phyloP scores from a whole-genome alignment of 2,888 invertebrate genomes.

The Eurytoma adleriae region DNA sequence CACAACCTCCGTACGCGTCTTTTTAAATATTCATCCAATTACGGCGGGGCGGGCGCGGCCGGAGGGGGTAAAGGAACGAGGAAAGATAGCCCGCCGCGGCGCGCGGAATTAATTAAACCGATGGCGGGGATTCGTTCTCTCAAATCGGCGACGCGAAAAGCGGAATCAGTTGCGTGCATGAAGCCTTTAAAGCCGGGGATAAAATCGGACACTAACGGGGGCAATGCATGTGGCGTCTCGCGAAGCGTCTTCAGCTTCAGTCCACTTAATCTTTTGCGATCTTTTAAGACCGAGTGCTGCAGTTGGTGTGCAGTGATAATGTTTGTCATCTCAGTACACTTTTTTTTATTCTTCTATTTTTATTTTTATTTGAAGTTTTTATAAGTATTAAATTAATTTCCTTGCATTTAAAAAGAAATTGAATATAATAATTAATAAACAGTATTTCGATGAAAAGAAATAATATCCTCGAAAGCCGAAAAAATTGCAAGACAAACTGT shows the following conservation, averaged over 20 bases:
- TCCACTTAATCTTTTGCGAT: neutral
- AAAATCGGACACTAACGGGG: conserved; percentile 1
- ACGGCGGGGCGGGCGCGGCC: neutral
- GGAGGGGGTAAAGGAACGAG: neutral
- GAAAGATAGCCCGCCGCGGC: neutral
- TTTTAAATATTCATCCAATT: conserved; percentile 51
- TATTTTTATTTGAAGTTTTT: too few species aligned
- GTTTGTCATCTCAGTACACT: too few species aligned
- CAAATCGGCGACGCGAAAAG: conserved; percentile 2
- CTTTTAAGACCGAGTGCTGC: too few species aligned
- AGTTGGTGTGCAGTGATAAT: too few species aligned
- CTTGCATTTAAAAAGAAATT: too few species aligned
- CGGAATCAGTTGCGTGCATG: neutral
- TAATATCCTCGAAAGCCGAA: too few species aligned
- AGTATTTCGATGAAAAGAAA: too few species aligned
- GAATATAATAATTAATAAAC: too few species aligned
- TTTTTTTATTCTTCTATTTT: too few species aligned
- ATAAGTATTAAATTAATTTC: too few species aligned
- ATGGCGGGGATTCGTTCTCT: neutral
- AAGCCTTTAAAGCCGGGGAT: neutral
- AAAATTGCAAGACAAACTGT: too few species aligned
- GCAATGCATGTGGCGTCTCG: conserved; percentile 25
- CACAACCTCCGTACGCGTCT: conserved; percentile 1
- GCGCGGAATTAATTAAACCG: conserved; percentile 34
- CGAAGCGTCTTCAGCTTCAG: neutral